Base-by-base conservation (phyloP, 2,888 invertebrate genomes). In the Himalopsyche anomala region DNA sequence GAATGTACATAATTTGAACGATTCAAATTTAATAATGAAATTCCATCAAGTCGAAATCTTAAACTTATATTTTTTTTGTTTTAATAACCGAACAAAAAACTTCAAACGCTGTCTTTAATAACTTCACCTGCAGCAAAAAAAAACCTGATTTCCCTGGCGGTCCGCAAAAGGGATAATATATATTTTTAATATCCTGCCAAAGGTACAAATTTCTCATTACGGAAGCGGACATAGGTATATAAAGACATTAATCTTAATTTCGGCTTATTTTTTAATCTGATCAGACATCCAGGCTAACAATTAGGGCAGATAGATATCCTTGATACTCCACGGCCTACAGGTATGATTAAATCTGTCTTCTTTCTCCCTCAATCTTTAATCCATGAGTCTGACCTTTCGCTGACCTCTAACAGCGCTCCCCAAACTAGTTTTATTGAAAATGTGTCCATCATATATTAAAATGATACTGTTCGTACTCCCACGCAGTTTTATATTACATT, bases 341-440 rank as follows among this genome's bases (percentile, higher is more conserved):
- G 19, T 62, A 62, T 62, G 62, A 62, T 62, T 62, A 62, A 62
- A 62, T 62, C 62, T 28, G 62, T 62, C 62, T 62, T 62, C 62
- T 62, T 62, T 62, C 62, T 62, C 62, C 19, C 62, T 62, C 62
- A 62, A 62, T 62, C 62, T 62, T 62, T 62, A 62, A 62, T 62
- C 62, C 62, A 8, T 28, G 28, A 62, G 62, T 19, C 19, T 19
- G 19, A 62, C 62, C 62, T 62, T 62, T 62, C 19, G 62, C 62
- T 28, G 62, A 62, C 62, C 62, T 62, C 19, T 28, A 28, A 19
- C 62, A 62, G 62, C 8, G 62, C 11, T 62, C 28, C 19, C n/a
- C 62, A 62, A 62, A 19, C 28, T 51, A 51, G 12, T 51, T 51
- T 51, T 42, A 8, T 45, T 45, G 9, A 45, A 45, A 2, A 45